Evolutionary conservation across 92 coral and sea anemone genomes (phyloP).

Genomic region (Umimayanthus kanabou): DNA sequence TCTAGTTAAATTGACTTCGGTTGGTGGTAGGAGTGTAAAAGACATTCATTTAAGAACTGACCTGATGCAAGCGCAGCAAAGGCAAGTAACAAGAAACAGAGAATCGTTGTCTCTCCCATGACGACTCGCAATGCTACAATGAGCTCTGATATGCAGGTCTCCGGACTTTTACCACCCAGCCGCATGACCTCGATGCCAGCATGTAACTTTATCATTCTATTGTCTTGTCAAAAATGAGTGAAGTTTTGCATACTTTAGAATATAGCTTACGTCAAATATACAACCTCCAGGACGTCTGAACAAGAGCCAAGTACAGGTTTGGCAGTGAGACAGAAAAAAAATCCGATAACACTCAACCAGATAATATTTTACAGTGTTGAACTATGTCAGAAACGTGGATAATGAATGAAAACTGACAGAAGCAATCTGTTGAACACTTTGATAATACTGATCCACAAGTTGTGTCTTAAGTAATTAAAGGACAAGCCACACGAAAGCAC

Average conservation of each 20-base stretch:
- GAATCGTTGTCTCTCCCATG: background rate
- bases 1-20: background rate
- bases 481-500: background rate
- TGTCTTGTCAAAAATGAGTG: slow-evolving; percentile 7
- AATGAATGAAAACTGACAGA: background rate
- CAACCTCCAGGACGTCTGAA: background rate
- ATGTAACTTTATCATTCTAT: slow-evolving; percentile 18
- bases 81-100: background rate
- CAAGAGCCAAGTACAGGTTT: background rate
- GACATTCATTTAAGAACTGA: slow-evolving; percentile 6
- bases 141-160: background rate
- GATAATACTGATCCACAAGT: too few species aligned
- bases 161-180: background rate
- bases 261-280: too few species aligned
- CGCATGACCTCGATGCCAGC: background rate
- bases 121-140: background rate
- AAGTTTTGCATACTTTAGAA: background rate
- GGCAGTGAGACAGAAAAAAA: too few species aligned
- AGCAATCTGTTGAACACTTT: background rate
- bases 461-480: too few species aligned
- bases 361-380: background rate
- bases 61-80: background rate
- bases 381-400: background rate
- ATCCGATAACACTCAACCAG: background rate
- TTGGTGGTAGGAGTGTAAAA: background rate